Conservation (phyloP, 2,888 invertebrate genomes). For the Dolomedes plantarius region DNA sequence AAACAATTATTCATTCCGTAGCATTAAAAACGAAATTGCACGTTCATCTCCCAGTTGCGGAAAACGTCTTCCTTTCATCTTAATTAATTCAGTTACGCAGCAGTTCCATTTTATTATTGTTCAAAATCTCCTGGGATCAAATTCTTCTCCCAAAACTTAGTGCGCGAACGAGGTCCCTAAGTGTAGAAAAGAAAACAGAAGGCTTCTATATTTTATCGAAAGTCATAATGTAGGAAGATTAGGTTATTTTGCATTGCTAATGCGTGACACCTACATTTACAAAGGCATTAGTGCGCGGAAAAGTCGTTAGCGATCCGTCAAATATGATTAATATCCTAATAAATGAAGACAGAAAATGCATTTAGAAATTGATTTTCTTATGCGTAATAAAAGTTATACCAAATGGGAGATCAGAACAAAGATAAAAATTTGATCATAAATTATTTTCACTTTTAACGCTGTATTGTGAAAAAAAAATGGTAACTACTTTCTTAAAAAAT, state of each 20-base stretch:
- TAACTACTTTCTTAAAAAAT: too few species aligned
- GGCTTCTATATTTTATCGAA: constrained; percentile 15
- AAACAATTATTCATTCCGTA: too few species aligned
- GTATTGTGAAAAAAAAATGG: background rate
- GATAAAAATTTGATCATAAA: constrained; percentile 3
- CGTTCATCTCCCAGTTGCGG: background rate
- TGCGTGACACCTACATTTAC: constrained; percentile 31
- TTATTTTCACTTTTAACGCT: background rate
- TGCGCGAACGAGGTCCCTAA: background rate
- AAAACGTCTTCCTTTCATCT: background rate
- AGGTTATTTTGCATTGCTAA: constrained; percentile 39
- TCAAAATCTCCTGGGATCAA: background rate
- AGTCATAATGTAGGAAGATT: constrained; percentile 18
- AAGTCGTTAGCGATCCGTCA: constrained; percentile 29
- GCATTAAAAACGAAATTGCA: background rate
- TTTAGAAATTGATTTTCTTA: constrained; percentile 12
- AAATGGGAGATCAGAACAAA: background rate
- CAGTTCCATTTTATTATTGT: constrained; percentile 27
- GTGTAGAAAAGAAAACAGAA: constrained; percentile 19
- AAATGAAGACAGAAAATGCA: constrained; percentile 28
- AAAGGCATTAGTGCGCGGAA: constrained; percentile 23
- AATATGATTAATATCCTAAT: constrained; percentile 38
- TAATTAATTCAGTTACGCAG: constrained; percentile 29
- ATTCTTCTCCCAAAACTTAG: constrained; percentile 5
- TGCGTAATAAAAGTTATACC: constrained; percentile 7